A percentile compares a stretch with the other conserved stretches of the same genome.
phyloP scores from a whole-genome alignment of 2,888 invertebrate genomes.

The Tetragnatha montana region DNA sequence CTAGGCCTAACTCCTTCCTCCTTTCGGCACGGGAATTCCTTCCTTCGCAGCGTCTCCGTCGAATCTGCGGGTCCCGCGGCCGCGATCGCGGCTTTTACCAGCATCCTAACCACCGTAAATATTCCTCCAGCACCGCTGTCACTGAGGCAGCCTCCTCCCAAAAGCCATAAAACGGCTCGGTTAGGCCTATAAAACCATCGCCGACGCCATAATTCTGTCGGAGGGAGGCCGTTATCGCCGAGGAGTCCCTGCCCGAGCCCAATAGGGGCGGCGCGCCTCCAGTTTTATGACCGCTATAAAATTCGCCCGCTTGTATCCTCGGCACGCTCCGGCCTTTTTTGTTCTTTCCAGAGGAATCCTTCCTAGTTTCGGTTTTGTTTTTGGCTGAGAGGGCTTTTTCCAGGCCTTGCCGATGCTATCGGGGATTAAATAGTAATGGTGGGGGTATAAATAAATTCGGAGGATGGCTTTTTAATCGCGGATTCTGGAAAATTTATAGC shows the following conservation, averaged over 20 bases:
- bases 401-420: background rate
- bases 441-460: background rate
- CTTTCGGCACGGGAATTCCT: slow-evolving; percentile 37
- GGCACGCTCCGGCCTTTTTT: slow-evolving; percentile 38
- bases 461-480: background rate
- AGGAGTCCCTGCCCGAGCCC: slow-evolving; percentile 44
- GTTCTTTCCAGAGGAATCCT: background rate
- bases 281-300: slow-evolving; percentile 72
- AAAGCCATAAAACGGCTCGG: slow-evolving; percentile 72
- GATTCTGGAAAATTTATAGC: background rate
- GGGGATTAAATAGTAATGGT: background rate
- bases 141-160: slow-evolving; percentile 70
- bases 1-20: slow-evolving; percentile 61
- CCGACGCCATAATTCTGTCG: slow-evolving; percentile 72
- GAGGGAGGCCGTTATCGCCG: slow-evolving; percentile 54
- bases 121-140: slow-evolving; percentile 70
- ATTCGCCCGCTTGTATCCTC: slow-evolving; percentile 53
- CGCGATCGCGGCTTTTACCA: slow-evolving; percentile 63
- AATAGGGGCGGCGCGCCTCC: slow-evolving; percentile 57
- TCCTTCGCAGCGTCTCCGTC: background rate
- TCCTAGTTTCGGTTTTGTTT: background rate
- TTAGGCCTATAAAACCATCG: slow-evolving; percentile 72
- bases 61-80: background rate
- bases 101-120: slow-evolving; percentile 71
- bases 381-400: background rate